Conservation (phyloP, 2,113 vertebrate species). For the Prionailurus bengalensis region DNA sequence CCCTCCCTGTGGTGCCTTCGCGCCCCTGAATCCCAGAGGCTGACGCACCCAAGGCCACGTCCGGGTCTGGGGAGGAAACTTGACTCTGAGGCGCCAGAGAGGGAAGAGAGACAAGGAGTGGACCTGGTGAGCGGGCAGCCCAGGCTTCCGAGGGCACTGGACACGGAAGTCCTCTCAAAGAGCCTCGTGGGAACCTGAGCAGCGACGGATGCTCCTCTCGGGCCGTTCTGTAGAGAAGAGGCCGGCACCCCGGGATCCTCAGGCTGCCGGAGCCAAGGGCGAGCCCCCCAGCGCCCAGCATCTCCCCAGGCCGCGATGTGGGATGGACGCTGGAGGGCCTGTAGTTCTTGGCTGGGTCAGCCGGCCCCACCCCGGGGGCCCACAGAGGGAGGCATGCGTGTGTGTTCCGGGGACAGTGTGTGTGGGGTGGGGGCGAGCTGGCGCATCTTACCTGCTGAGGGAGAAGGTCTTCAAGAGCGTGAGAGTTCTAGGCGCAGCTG, state of each 20-base stretch:
- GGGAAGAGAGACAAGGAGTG: neutral
- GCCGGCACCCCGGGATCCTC: neutral
- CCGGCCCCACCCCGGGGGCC: neutral
- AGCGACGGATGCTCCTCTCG: neutral
- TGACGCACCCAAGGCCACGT: neutral
- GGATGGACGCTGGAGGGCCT: neutral
- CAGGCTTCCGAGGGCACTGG: neutral
- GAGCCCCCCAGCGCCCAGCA: neutral
- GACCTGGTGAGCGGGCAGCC: neutral
- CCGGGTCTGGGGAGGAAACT: neutral
- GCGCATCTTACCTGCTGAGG: neutral
- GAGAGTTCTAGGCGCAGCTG: neutral
- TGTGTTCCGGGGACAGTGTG: neutral
- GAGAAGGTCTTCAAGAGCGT: constrained; percentile 33
- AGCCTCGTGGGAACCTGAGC: neutral
- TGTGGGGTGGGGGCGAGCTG: neutral
- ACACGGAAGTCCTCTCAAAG: neutral
- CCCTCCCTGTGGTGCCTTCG: neutral
- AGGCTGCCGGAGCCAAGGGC: neutral
- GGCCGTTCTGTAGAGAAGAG: neutral
- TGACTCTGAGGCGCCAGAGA: neutral
- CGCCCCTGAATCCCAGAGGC: neutral
- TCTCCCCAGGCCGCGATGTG: neutral
- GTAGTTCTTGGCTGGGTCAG: neutral
- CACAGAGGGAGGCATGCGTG: neutral